Conservation (phyloP, 2,888 invertebrate species). For the Lysandra bellargus region DNA sequence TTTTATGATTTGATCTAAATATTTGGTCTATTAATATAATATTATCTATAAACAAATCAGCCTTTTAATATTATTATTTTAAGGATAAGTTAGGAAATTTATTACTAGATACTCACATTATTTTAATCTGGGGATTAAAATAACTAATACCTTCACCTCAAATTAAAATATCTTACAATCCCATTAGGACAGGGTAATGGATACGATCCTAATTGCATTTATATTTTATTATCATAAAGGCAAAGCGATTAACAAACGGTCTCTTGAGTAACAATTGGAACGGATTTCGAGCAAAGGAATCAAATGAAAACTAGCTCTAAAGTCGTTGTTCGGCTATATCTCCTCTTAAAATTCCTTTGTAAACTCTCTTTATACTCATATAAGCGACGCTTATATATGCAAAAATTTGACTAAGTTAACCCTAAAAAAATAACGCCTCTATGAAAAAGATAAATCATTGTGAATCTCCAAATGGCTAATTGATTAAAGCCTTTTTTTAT, state of each 20-base stretch:
- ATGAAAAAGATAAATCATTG: too few relatives aligned
- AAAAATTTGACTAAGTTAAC: too few relatives aligned
- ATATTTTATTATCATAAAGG: not conserved
- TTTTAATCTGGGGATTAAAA: not conserved
- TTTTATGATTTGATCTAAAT: not conserved
- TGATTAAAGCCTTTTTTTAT: too few relatives aligned
- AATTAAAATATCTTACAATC: not conserved
- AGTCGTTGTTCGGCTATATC: too few relatives aligned
- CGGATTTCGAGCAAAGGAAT: not conserved
- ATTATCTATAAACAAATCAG: not conserved
- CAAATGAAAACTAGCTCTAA: not conserved
- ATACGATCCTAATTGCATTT: constrained; percentile 2
- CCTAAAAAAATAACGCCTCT: too few relatives aligned
- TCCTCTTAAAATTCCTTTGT: too few relatives aligned
- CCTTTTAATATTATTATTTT: not conserved
- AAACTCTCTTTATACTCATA: too few relatives aligned
- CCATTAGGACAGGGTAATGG: not conserved
- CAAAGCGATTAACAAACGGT: not conserved
- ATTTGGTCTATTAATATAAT: not conserved
- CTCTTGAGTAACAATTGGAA: not conserved
- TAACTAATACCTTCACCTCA: not conserved
- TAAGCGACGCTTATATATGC: too few relatives aligned
- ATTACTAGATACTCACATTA: not conserved
- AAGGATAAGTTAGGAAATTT: not conserved
- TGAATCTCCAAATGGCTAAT: too few relatives aligned